phyloP scores from a whole-genome alignment of 2,113 vertebrate genomes.

The Nycticorax nycticorax region DNA sequence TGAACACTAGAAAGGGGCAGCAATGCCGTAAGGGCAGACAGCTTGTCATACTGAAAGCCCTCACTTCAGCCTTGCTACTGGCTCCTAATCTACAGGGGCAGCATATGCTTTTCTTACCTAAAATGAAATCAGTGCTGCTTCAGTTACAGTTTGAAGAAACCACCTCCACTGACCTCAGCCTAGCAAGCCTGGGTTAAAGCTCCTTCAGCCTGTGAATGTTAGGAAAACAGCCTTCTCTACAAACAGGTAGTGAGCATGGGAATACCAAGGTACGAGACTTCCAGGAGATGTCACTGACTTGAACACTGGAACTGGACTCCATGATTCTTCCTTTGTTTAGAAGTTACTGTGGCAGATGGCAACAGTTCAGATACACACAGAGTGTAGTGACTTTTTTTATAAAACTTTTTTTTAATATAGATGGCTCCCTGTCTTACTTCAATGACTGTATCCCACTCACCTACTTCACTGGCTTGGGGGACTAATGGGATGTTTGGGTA shows the following conservation, averaged over 20 bases:
- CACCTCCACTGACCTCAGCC: not conserved
- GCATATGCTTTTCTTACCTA: not conserved
- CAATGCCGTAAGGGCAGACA: not conserved
- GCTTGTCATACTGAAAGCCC: not conserved
- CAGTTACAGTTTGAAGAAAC: not conserved
- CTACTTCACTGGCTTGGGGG: not conserved
- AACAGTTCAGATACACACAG: conserved; percentile 32
- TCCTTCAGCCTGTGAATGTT: not conserved
- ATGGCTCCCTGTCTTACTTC: not conserved
- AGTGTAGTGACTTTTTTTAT: conserved; percentile 32
- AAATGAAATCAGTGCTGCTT: not conserved
- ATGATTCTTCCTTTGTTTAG: not conserved
- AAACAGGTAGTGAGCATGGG: not conserved
- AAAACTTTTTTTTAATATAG: not conserved
- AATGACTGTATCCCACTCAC: not conserved
- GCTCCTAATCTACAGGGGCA: not conserved
- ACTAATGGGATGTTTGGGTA: not conserved
- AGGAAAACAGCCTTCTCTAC: not conserved
- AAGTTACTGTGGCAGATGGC: conserved; percentile 11
- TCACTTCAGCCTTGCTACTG: not conserved
- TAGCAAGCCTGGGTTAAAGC: not conserved
- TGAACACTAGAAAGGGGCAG: conserved; percentile 12
- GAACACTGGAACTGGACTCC: conserved; percentile 56
- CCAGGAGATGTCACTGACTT: not conserved
- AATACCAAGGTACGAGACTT: conserved; percentile 31